phyloP scores from a whole-genome alignment of 2,113 vertebrate genomes.

The Chaetura pelagica region DNA sequence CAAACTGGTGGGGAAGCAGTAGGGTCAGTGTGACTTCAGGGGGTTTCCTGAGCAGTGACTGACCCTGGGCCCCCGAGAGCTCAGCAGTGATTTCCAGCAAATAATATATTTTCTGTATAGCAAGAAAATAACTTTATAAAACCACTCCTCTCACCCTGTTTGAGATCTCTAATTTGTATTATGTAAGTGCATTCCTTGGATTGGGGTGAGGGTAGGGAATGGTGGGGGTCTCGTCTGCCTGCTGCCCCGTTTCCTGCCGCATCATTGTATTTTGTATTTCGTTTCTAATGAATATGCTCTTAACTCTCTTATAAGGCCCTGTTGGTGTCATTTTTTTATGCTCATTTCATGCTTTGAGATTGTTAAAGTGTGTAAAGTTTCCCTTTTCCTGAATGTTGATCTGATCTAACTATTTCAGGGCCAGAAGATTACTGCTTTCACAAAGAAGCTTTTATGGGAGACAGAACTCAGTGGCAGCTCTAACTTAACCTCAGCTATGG shows the following conservation, averaged over 20 bases:
- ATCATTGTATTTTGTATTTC: slow-evolving; percentile 59
- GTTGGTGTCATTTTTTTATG: slow-evolving; percentile 10
- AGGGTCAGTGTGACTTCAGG: background rate
- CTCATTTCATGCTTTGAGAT: background rate
- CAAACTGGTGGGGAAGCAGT: slow-evolving; percentile 82
- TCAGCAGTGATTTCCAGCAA: slow-evolving; percentile 13
- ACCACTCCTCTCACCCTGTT: background rate
- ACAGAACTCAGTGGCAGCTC: background rate
- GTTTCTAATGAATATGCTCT: slow-evolving; percentile 63
- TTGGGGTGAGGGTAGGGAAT: background rate
- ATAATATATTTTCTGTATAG: slow-evolving; percentile 62
- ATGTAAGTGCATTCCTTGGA: slow-evolving; percentile 14
- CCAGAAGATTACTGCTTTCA: background rate
- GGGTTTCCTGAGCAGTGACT: background rate
- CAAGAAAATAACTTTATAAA: slow-evolving; percentile 52
- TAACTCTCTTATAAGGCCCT: slow-evolving; percentile 17
- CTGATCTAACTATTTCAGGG: background rate
- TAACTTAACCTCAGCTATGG: background rate
- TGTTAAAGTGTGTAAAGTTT: background rate
- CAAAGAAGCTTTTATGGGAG: background rate
- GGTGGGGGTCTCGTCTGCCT: background rate
- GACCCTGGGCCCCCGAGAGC: background rate
- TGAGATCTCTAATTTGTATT: slow-evolving; percentile 40
- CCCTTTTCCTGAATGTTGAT: background rate
- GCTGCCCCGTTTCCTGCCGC: background rate